phyloP scores from a whole-genome alignment of 2,797 vertebrate species.

The Odontamblyopus lacepedii region DNA sequence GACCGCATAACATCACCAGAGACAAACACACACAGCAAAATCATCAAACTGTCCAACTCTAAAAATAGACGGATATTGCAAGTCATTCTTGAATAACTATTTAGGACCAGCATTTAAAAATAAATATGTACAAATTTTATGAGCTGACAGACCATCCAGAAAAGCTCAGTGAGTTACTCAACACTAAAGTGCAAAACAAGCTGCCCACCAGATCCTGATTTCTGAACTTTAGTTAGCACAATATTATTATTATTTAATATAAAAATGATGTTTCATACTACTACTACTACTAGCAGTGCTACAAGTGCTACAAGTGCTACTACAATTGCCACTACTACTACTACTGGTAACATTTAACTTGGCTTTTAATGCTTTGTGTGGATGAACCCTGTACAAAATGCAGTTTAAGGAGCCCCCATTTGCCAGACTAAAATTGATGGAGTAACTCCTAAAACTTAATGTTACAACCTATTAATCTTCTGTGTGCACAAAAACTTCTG shows the following conservation, averaged over 20 bases:
- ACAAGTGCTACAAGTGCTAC: neutral
- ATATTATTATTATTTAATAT: no score
- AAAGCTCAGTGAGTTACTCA: conserved; percentile 1
- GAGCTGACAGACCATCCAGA: neutral
- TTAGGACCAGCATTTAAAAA: no score
- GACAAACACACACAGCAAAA: conserved; percentile 11
- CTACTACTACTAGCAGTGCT: no score
- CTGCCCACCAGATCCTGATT: neutral
- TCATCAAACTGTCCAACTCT: neutral
- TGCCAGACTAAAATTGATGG: neutral
- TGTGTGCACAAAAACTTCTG: neutral
- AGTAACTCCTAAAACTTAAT: neutral
- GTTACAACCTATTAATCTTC: no score
- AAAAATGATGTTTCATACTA: no score
- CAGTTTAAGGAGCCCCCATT: no score
- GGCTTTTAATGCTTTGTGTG: neutral
- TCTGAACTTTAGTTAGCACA: no score
- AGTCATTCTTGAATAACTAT: neutral
- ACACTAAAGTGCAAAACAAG: neutral
- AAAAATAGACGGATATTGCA: neutral
- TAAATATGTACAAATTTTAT: no score
- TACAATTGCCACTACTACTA: neutral
- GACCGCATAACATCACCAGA: conserved; percentile 44
- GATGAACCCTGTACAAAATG: neutral
- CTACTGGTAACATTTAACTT: neutral